Evolutionary conservation across 2,113 vertebrate genomes (phyloP).

Genomic region (Brienomyrus longianalis): DNA sequence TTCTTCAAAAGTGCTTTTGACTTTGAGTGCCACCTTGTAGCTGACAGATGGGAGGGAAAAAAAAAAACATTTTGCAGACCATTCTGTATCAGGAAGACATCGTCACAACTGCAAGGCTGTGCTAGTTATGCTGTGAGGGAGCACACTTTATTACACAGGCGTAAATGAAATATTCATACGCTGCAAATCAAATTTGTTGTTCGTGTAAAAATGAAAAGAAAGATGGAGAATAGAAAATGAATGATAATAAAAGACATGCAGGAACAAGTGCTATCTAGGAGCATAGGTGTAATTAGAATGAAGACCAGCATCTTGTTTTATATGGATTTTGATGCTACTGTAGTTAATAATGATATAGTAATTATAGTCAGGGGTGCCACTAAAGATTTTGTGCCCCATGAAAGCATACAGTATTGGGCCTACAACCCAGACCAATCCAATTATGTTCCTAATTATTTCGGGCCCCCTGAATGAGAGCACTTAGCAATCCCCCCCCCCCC

Average conservation of each 20-base stretch:
- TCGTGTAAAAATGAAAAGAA: background rate
- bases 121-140: background rate
- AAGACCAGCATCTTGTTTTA: background rate
- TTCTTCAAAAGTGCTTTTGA: background rate
- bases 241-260: background rate
- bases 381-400: background rate
- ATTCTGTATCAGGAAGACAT: background rate
- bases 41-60: background rate
- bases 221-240: background rate
- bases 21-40: background rate
- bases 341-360: background rate
- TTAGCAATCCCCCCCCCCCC: background rate
- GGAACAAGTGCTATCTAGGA: background rate
- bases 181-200: slow-evolving; percentile 5
- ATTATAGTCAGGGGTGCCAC: background rate
- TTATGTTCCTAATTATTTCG: background rate
- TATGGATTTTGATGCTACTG: background rate
- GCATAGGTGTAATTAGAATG: background rate
- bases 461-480: background rate
- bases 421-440: background rate
- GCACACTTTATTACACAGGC: background rate
- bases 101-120: background rate
- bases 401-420: background rate
- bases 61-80: background rate
- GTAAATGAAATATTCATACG: slow-evolving; percentile 5